A percentile compares a stretch with the other conserved stretches of the same genome.
Conservation (phyloP, 2,797 vertebrate genomes). For the Tragelaphus oryx region DNA sequence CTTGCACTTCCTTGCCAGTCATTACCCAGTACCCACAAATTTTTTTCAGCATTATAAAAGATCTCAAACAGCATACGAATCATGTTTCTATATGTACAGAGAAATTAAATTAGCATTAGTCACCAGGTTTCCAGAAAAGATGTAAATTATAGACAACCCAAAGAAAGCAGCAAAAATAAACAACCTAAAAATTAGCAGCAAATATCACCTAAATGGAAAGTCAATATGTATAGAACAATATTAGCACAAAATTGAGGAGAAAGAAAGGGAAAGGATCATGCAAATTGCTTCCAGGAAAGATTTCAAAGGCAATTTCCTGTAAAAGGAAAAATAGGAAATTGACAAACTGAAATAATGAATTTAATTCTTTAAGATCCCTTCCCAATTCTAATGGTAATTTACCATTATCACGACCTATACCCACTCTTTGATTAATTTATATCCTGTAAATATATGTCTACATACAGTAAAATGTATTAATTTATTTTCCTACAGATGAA, state of each 20-base stretch:
- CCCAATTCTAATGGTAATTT: background rate
- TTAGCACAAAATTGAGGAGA: background rate
- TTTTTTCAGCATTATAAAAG: constrained; percentile 25
- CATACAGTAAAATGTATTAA: background rate
- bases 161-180: constrained; percentile 33
- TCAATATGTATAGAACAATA: background rate
- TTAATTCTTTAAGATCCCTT: background rate
- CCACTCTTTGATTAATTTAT: background rate
- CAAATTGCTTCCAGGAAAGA: background rate
- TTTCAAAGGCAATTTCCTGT: background rate
- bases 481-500: background rate
- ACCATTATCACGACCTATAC: background rate
- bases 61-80: background rate
- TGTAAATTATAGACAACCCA: background rate
- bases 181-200: background rate
- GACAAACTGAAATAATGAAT: constrained; percentile 20
- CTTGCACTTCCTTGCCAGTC: background rate
- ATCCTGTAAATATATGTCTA: background rate
- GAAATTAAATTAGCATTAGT: constrained; percentile 14
- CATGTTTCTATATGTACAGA: background rate
- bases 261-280: background rate
- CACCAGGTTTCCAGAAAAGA: background rate
- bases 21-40: constrained; percentile 1
- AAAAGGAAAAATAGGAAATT: constrained; percentile 4
- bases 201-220: constrained; percentile 1